Conservation (phyloP, 2,113 vertebrate genomes). For the Callospermophilus lateralis region DNA sequence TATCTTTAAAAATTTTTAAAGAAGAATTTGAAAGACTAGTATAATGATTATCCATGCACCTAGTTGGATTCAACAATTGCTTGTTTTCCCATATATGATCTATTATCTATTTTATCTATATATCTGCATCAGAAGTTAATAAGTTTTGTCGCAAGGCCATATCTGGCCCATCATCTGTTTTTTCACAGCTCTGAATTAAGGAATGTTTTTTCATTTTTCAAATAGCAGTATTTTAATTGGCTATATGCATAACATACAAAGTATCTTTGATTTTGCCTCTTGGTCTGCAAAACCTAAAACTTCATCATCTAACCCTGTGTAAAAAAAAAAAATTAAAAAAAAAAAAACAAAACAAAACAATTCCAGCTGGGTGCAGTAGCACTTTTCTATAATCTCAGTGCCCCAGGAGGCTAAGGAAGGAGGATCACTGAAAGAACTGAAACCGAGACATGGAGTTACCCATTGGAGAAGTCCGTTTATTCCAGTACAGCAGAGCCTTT, state of each 20-base stretch:
- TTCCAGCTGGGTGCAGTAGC: too few species aligned
- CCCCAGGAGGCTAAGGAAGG: background rate
- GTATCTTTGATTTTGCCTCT: constrained; percentile 53
- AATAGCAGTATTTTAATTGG: background rate
- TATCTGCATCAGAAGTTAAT: background rate
- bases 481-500: too few species aligned
- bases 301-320: background rate
- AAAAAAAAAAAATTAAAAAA: too few species aligned
- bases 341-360: too few species aligned
- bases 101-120: background rate
- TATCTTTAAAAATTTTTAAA: background rate
- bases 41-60: background rate
- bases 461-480: too few species aligned
- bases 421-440: background rate
- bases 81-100: background rate
- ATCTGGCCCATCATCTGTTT: background rate
- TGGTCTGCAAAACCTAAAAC: constrained; percentile 19
- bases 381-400: too few species aligned
- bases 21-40: background rate
- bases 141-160: background rate
- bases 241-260: background rate
- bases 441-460: too few species aligned
- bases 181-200: background rate
- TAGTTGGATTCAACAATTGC: background rate
- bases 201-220: constrained; percentile 30